These are phyloP conservation scores for Lasiommata megera DNA, from an alignment of 2,888 invertebrate genomes.

Conservation along the genomic window DNA sequence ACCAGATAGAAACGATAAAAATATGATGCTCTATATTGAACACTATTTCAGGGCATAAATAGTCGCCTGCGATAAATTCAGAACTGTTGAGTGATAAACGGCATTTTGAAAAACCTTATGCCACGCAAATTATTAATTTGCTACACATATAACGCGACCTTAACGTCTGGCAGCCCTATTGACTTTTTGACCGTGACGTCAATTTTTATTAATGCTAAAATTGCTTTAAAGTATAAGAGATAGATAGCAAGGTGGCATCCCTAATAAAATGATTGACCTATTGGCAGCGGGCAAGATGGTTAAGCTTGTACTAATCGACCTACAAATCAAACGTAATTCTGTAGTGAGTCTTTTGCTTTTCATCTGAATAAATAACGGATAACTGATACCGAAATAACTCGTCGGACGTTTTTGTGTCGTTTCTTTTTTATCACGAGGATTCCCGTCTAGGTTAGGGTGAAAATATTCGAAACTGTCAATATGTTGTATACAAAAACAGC, in stretches of 20 bases:
- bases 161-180: conserved; percentile 41
- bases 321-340: conserved; percentile 28
- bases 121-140: too few relatives aligned
- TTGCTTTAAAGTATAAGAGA: conserved; percentile 13
- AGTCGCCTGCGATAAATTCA: conserved; percentile 6
- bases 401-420: not conserved
- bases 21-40: too few relatives aligned
- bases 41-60: too few relatives aligned
- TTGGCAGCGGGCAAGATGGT: conserved; percentile 53
- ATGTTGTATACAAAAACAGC: not conserved
- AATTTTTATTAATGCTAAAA: conserved; percentile 20
- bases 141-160: too few relatives aligned
- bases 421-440: not conserved
- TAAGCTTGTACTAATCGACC: conserved; percentile 71
- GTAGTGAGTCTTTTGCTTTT: conserved; percentile 12
- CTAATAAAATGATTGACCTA: conserved; percentile 52
- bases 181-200: conserved; percentile 7
- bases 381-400: not conserved
- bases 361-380: conserved; percentile 8
- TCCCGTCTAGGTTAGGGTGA: not conserved
- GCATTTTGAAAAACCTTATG: too few relatives aligned
- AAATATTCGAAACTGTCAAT: not conserved
- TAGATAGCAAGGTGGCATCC: conserved; percentile 41
- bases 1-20: too few relatives aligned
- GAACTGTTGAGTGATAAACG: too few relatives aligned